Base-by-base conservation (phyloP, 1,140 invertebrate species). In the Leptopilina clavipes region DNA sequence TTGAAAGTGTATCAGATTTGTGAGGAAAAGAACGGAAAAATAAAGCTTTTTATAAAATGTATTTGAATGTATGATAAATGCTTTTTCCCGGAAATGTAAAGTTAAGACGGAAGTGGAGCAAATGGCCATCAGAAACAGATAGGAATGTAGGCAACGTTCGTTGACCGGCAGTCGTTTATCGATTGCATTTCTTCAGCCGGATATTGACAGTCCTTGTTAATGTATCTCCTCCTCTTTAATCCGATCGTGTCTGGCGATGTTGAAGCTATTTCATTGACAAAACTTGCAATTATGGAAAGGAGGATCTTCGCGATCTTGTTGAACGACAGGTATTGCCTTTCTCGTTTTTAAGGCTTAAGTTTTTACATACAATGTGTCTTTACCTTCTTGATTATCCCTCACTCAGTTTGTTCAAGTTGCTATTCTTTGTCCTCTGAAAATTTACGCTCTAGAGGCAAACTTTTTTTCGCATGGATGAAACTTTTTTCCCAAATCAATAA, bases 141-240 rank as follows among this genome's bases (percentile, higher is more conserved):
- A 65, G 59, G 59, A 65, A 65, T 65, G 59, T 65, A 37, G 59
- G 59, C 22, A 65, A 65, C 59, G 59, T 65, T 65, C 59, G 25
- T 65, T 65, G 59, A 65, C 59, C 25, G 59, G 59, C 25, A 65
- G 25, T 52, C 48, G 48, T 65, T 65, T 65, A 65, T 65, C 59
- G 25, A 65, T 65, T 65, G 59, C 59, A 65, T 65, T 65, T 65
- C 25, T 65, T 31, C 22, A 31, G 19, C 0, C 54, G 25, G 59
- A 65, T 65, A 65, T 65, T 65, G 59, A 65, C 59, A 65, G 22
- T 14, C 59, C 25, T 31, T 2, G 59, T 22, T 0, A 65, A 31
- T 65, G 59, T 37, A 37, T 37, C 59, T 65, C 59, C 22, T 65
- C 25, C 25, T 65, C 59, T 65, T 65, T 65, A 65, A 65, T 59